Evolutionary conservation across 2,888 invertebrate species (phyloP).

Genomic region (Itoplectis maculator): DNA sequence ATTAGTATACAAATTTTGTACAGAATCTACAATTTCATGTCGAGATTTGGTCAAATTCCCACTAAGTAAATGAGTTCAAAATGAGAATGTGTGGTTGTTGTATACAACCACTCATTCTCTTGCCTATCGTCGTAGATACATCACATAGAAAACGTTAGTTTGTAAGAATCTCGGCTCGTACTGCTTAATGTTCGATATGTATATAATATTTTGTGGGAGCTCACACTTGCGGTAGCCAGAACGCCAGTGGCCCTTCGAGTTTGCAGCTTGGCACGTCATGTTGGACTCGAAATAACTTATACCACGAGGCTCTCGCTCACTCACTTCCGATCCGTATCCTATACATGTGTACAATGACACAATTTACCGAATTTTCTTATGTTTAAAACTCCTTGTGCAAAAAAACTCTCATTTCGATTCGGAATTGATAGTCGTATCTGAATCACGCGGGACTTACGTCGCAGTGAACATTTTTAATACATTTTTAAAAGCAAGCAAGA

Average conservation of each 20-base stretch:
- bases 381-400: background rate
- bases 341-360: conserved; percentile 70
- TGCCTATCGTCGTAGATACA: too few relatives aligned
- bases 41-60: background rate
- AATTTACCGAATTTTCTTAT: conserved; percentile 24
- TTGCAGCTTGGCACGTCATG: conserved; percentile 80
- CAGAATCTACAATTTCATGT: background rate
- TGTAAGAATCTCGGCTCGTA: background rate
- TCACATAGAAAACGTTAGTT: background rate
- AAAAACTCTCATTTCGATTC: background rate
- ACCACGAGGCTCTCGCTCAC: conserved; percentile 88
- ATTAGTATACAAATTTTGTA: background rate
- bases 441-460: background rate
- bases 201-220: conserved; percentile 62
- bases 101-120: too few relatives aligned
- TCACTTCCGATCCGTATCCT: conserved; percentile 92
- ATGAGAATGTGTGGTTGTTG: background rate
- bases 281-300: conserved; percentile 85
- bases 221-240: conserved; percentile 88
- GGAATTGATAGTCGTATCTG: background rate
- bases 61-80: background rate
- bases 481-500: background rate
- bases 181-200: background rate
- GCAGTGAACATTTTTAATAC: background rate
- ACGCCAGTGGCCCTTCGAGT: conserved; percentile 87